These are phyloP conservation scores for Tetranychus truncatus DNA, from an alignment of 2,888 invertebrate genomes.

Conservation along the genomic window DNA sequence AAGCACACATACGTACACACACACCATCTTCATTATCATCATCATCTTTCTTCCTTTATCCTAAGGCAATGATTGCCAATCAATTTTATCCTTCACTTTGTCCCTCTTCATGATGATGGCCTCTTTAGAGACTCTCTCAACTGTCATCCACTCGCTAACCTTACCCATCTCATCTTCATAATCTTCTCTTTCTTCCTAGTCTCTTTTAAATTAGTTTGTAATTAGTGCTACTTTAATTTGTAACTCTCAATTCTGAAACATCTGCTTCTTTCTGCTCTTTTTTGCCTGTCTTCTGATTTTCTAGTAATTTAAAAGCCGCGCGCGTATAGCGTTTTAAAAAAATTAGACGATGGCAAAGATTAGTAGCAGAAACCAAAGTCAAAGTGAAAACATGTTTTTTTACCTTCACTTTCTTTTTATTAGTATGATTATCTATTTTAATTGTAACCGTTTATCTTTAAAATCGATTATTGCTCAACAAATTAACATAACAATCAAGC, in stretches of 20 bases:
- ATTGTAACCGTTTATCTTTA: no score
- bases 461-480: no score
- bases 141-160: not conserved
- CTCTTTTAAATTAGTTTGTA: not conserved
- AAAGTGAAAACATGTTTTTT: not conserved
- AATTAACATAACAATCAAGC: no score
- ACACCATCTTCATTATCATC: not conserved
- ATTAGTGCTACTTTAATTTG: conserved; percentile 1
- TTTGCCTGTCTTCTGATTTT: not conserved
- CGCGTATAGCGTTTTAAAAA: not conserved
- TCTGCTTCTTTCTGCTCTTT: not conserved
- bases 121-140: not conserved
- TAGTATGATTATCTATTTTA: not conserved
- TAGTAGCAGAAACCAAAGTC: no score
- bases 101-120: not conserved
- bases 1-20: no score
- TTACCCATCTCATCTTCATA: not conserved
- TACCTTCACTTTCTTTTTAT: not conserved
- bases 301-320: conserved; percentile 1
- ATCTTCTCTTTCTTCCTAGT: not conserved
- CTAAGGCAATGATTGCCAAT: not conserved
- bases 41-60: not conserved
- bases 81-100: not conserved
- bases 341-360: not conserved
- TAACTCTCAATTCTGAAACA: not conserved